Conservation (phyloP, 2,888 invertebrate genomes). For the Ligdia adustata region DNA sequence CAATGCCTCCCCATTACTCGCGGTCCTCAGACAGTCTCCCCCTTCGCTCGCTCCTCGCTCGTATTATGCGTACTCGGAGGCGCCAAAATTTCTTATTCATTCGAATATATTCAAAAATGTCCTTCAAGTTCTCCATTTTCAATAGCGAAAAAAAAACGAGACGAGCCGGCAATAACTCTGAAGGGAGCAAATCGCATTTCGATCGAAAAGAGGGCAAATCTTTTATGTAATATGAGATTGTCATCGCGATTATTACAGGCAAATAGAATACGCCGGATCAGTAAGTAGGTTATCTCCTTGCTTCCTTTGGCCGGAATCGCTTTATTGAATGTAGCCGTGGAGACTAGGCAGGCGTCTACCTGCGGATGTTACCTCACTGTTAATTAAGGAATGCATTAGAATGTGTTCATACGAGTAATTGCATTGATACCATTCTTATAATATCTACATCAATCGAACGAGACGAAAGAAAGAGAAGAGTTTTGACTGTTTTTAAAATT, state of each 20-base stretch:
- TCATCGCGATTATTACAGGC: conserved; percentile 84
- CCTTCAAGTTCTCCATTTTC: conserved; percentile 69
- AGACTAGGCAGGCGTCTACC: conserved; percentile 49
- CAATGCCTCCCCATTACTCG: conserved; percentile 41
- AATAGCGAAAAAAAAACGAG: conserved; percentile 78
- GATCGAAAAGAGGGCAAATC: conserved; percentile 82
- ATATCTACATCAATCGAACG: too few relatives aligned
- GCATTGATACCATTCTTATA: too few relatives aligned
- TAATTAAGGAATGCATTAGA: conserved; percentile 29
- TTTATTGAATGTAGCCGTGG: conserved; percentile 76
- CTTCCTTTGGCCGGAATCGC: conserved; percentile 77
- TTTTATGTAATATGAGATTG: conserved; percentile 84
- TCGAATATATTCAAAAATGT: conserved; percentile 77
- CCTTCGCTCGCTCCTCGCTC: conserved; percentile 39
- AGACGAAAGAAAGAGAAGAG: too few relatives aligned
- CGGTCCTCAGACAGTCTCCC: conserved; percentile 40
- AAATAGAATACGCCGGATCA: conserved; percentile 83
- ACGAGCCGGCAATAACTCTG: conserved; percentile 77
- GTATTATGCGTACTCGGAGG: conserved; percentile 67
- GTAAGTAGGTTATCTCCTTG: conserved; percentile 82
- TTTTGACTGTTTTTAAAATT: too few relatives aligned
- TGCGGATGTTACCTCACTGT: conserved; percentile 48
- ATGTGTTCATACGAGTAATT: too few relatives aligned
- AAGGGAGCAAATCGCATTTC: conserved; percentile 83
- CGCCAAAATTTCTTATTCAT: conserved; percentile 78